Conservation (phyloP, 2,888 invertebrate genomes). For the Ochropleura leucogaster region DNA sequence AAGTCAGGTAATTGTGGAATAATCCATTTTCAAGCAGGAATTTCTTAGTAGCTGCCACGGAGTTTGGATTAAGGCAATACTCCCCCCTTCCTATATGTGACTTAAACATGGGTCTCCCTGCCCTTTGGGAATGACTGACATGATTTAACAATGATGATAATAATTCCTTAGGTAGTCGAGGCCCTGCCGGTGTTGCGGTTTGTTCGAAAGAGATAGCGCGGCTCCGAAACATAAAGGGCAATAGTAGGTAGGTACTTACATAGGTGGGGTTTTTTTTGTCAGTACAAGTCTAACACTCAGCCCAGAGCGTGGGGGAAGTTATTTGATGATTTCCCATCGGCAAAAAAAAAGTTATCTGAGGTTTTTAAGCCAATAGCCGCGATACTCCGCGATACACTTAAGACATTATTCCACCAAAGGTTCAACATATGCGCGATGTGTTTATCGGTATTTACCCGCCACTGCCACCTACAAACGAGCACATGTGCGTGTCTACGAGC, state of each 20-base stretch:
- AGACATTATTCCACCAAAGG: conserved; percentile 2
- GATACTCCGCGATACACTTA: not conserved
- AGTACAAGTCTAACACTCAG: too few species aligned
- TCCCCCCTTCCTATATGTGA: not conserved
- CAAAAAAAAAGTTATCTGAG: not conserved
- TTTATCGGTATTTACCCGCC: conserved; percentile 33
- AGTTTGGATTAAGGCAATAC: not conserved
- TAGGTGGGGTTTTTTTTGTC: too few species aligned
- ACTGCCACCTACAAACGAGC: conserved; percentile 33
- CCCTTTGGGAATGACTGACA: not conserved
- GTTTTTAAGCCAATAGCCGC: too few species aligned
- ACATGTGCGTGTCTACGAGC: conserved; percentile 50
- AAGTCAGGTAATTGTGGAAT: not conserved
- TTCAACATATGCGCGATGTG: conserved; percentile 25
- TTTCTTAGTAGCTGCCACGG: not conserved
- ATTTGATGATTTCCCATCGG: too few species aligned
- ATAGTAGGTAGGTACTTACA: too few species aligned
- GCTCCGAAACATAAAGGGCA: too few species aligned
- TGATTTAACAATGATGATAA: not conserved
- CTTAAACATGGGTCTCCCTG: not conserved
- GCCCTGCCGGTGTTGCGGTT: too few species aligned
- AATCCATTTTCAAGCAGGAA: not conserved
- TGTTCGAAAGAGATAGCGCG: too few species aligned
- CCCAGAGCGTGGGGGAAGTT: too few species aligned
- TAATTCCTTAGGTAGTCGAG: not conserved